These are phyloP conservation scores for Poeciliopsis prolifica DNA, from an alignment of 2,113 vertebrate genomes.

Conservation along the genomic window DNA sequence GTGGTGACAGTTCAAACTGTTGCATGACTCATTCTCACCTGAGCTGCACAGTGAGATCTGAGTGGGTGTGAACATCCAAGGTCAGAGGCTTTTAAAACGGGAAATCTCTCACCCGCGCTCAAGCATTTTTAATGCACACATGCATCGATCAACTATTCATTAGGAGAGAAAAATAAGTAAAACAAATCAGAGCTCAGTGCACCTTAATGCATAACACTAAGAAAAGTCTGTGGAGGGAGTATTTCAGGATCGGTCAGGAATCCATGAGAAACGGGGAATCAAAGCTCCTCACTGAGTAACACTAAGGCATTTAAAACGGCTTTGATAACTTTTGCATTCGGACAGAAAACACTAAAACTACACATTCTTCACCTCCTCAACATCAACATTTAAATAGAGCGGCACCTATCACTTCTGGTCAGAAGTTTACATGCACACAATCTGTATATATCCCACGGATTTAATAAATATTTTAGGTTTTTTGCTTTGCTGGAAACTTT, in stretches of 20 bases:
- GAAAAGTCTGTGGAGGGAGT: slow-evolving; percentile 37
- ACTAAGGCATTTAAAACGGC: slow-evolving; percentile 80
- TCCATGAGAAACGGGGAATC: slow-evolving; percentile 29
- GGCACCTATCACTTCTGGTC: slow-evolving; percentile 22
- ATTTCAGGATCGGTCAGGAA: slow-evolving; percentile 34
- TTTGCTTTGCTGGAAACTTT: too few relatives aligned
- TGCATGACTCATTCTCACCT: slow-evolving; percentile 35
- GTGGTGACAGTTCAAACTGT: slow-evolving; percentile 46
- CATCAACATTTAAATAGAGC: slow-evolving; percentile 51
- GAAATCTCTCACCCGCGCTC: slow-evolving; percentile 44
- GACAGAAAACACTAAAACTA: slow-evolving; percentile 71
- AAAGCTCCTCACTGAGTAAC: slow-evolving; percentile 62
- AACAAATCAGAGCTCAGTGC: slow-evolving; percentile 57
- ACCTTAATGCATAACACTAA: slow-evolving; percentile 58
- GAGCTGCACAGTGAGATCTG: slow-evolving; percentile 34
- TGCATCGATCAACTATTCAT: slow-evolving; percentile 34
- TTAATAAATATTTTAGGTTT: neutral
- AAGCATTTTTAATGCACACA: slow-evolving; percentile 49
- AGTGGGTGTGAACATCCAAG: slow-evolving; percentile 46
- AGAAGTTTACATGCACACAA: neutral
- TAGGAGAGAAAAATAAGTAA: slow-evolving; percentile 1
- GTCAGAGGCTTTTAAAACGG: slow-evolving; percentile 24
- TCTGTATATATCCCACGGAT: neutral
- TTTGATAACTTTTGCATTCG: slow-evolving; percentile 60
- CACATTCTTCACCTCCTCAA: slow-evolving; percentile 73